Base-by-base conservation (phyloP, 2,888 invertebrate species). In the Cremastinae sp. region DNA sequence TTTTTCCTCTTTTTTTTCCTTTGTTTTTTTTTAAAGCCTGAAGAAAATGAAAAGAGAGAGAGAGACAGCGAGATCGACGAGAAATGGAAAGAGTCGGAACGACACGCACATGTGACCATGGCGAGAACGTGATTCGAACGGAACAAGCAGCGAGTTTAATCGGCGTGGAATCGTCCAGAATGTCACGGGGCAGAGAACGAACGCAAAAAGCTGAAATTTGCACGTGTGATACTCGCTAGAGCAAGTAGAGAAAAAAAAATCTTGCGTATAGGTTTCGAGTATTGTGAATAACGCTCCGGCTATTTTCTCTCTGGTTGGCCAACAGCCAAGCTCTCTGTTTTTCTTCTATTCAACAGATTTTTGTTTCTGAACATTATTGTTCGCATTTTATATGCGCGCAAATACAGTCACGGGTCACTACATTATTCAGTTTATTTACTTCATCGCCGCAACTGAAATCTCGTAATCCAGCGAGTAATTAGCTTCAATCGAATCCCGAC, bases 161-260 rank as follows among this genome's bases (percentile, higher is more conserved):
- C 73, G 76, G 59, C 65, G 65, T 61, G 74, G 76, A 61, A 74
- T 76, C 69, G 64, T 74, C 20, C 69, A 69, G 76, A 65, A 69
- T 73, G 64, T 53, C 43, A 22, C 69, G 64, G 73, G 22, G 47
- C 58, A 68, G 56, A 28, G 12, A 47, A 59, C 28, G 22, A 70
- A 61, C 18, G 34, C 62, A 36, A 69, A 76, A 65, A 74, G 69
- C 74, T 59, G 43, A 73, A 64, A 64, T 59, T 74, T 74, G 59
- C 58, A 69, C 53, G 69, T 64, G 62, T 41, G 59, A 64, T 69
- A 64, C 49, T 9, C 16, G 34, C 53, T 62, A 16, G n/a, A 16
- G 28, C 2, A 28, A 28, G 28, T 3, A 28, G 5, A 5, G 8
- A 10, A 18, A 51, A 51, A 22, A 28, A 28, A 51, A 53, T 53